Percentiles rank a stretch among this genome's conserved stretches.
Conservation (phyloP, 2,888 invertebrate genomes). For the Pasiphila rectangulata region DNA sequence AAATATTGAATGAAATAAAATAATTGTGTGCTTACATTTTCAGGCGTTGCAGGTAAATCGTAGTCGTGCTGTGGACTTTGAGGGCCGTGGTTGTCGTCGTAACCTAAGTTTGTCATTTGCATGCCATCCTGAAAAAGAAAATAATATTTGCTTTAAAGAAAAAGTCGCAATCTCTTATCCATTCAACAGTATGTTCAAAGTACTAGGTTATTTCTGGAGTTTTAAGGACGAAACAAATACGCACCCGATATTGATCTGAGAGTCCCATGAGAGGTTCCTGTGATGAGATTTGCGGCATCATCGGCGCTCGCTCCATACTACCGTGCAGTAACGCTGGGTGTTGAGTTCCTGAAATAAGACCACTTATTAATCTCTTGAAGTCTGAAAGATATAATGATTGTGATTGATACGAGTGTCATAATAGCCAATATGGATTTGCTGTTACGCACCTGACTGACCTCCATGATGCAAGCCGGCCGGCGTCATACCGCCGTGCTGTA, state of each 20-base stretch:
- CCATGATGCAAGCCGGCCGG: conserved; percentile 63
- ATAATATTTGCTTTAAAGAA: background rate
- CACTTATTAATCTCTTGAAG: background rate
- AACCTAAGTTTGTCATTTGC: conserved; percentile 87
- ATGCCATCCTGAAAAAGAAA: conserved; percentile 55
- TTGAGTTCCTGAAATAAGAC: conserved; percentile 34
- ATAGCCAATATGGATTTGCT: too few relatives aligned
- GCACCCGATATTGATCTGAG: conserved; percentile 30
- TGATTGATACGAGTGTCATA: too few relatives aligned
- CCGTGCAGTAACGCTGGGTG: conserved; percentile 43
- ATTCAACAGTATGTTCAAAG: too few relatives aligned
- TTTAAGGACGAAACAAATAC: conserved; percentile 6
- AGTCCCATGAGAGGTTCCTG: conserved; percentile 25
- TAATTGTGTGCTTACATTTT: conserved; percentile 90
- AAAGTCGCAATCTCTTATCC: background rate
- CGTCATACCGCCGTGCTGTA: conserved; percentile 53
- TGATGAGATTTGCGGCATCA: conserved; percentile 77
- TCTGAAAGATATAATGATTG: too few relatives aligned
- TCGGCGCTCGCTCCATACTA: conserved; percentile 73
- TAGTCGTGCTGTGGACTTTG: conserved; percentile 87
- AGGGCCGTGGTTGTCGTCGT: conserved; percentile 84
- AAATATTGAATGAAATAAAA: too few relatives aligned
- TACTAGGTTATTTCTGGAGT: too few relatives aligned
- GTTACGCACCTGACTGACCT: conserved; percentile 30
- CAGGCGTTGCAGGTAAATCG: conserved; percentile 90